These are phyloP conservation scores for Nysson spinosus DNA, from an alignment of 2,888 invertebrate genomes.

Conservation along the genomic window DNA sequence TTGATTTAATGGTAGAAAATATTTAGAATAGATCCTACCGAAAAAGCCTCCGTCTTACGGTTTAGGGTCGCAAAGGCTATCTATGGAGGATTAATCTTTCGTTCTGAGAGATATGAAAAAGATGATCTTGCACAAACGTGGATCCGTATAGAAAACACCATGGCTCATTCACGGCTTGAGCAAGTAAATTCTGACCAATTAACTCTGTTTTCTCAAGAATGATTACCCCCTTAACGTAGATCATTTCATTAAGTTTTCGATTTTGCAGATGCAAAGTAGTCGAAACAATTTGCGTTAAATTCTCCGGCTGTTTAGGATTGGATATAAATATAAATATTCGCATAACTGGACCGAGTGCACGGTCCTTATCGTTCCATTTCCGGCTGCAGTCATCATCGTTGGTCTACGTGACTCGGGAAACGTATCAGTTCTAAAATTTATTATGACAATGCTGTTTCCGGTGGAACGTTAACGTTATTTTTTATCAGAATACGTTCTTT, in stretches of 20 bases:
- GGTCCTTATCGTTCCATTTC: constrained; percentile 45
- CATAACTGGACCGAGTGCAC: constrained; percentile 17
- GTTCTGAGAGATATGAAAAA: neutral
- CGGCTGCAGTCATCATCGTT: constrained; percentile 19
- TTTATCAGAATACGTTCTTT: too few relatives aligned
- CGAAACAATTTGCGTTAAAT: too few relatives aligned
- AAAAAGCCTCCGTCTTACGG: neutral
- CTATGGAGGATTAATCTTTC: neutral
- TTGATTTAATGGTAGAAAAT: too few relatives aligned
- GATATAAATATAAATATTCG: neutral
- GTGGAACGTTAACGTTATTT: too few relatives aligned
- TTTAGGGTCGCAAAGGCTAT: constrained; percentile 9
- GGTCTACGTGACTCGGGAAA: neutral
- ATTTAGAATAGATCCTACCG: constrained; percentile 1
- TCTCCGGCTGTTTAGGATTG: too few relatives aligned
- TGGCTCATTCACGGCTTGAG: neutral
- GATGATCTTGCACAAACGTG: neutral
- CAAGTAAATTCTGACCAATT: neutral
- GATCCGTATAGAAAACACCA: neutral
- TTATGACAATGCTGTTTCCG: neutral
- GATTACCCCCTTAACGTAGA: too few relatives aligned
- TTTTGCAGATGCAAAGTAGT: too few relatives aligned
- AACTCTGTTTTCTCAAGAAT: too few relatives aligned
- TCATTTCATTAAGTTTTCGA: too few relatives aligned
- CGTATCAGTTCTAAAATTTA: neutral